phyloP scores from a whole-genome alignment of 2,797 vertebrate genomes.

The Iguana delicatissima region DNA sequence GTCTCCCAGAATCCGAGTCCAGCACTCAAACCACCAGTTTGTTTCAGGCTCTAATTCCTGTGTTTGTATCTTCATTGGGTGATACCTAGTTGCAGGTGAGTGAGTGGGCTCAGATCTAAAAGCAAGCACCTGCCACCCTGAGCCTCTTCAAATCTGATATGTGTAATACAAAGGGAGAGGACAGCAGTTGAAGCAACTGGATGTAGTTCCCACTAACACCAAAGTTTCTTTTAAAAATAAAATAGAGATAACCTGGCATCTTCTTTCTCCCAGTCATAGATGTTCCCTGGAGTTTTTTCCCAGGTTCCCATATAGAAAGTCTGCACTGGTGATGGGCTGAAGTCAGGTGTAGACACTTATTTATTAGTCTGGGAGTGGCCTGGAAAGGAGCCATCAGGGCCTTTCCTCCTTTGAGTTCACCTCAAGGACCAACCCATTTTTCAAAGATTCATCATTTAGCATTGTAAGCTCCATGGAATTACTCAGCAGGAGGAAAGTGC shows the following conservation, averaged over 20 bases:
- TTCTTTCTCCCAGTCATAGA: background rate
- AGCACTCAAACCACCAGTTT: background rate
- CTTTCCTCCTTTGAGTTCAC: background rate
- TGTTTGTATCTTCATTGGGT: background rate
- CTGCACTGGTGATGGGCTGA: background rate
- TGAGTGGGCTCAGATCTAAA: background rate
- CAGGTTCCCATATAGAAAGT: background rate
- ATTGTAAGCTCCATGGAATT: no score
- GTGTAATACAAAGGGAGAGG: background rate
- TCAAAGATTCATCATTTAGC: background rate
- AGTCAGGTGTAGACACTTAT: background rate
- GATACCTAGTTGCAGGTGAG: background rate
- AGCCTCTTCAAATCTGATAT: background rate
- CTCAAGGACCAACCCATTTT: background rate
- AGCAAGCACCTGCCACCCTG: background rate
- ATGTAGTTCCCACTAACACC: background rate
- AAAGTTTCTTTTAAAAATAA: background rate
- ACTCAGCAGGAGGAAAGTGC: background rate
- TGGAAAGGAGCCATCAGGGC: background rate
- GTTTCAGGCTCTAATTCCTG: background rate
- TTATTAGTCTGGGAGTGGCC: background rate
- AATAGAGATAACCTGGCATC: background rate
- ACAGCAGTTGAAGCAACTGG: background rate
- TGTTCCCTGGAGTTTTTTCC: background rate
- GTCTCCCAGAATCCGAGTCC: no score